Evolutionary conservation across 2,113 vertebrate genomes (phyloP).

Genomic region (Tichodroma muraria): DNA sequence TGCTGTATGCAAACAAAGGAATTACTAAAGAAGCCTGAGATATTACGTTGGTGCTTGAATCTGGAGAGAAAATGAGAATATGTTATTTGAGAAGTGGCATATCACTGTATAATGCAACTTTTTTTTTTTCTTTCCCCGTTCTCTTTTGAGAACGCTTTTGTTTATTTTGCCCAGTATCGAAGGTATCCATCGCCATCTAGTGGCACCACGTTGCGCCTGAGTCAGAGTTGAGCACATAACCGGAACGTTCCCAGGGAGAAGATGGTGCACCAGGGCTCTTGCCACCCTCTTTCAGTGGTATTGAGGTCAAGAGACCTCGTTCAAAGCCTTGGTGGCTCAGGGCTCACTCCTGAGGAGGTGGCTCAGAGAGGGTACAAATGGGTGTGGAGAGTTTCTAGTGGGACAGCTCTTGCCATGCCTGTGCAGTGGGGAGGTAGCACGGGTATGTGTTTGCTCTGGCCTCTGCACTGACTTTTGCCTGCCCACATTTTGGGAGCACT

Average conservation of each 20-base stretch:
- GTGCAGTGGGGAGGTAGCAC: neutral
- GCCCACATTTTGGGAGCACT: neutral
- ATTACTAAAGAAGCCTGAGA: neutral
- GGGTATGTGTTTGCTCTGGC: neutral
- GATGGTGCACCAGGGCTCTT: no score
- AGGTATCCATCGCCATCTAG: conserved; percentile 31
- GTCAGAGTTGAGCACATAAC: accelerated
- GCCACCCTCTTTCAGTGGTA: neutral
- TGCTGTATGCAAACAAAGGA: neutral
- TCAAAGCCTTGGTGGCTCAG: neutral
- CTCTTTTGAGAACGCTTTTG: neutral
- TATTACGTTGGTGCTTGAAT: neutral
- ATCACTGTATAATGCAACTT: neutral
- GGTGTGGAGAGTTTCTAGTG: neutral
- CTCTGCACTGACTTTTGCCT: neutral
- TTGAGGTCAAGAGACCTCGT: neutral
- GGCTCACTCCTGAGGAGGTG: neutral
- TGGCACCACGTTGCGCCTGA: neutral
- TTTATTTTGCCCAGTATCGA: neutral
- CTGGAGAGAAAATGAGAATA: neutral
- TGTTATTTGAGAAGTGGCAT: neutral
- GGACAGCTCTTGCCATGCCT: neutral
- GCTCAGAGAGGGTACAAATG: neutral
- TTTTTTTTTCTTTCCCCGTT: neutral
- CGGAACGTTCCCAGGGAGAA: neutral